Evolutionary conservation across 2,113 vertebrate species (phyloP), one percentile per base, ranked within the genome.

Genomic region (Sprattus sprattus): DNA sequence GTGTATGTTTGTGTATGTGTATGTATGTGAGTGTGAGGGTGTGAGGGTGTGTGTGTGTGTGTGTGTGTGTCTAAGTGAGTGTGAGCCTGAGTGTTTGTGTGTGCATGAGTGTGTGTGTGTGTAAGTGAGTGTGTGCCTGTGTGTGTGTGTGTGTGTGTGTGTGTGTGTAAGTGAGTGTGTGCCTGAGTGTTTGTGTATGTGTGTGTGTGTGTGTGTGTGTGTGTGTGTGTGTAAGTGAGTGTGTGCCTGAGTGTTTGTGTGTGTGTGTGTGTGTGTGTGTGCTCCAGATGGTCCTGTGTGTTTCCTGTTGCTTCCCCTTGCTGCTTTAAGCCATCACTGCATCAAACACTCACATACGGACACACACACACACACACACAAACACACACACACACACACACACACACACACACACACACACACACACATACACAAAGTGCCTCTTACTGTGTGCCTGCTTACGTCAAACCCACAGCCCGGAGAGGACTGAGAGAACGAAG

Each of bases 271-370:
- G 83, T 67, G 64, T 83, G 86, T 46, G 84, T 9, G 60, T 81
- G 85, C 85, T 89, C 86, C 88, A 89, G 88, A 89, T 89, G 86
- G 88, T 87, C 85, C 81, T 87, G 87, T 78, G 86, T 86, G 88
- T 84, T 86, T 49, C 81, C 86, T 86, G 71, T 78, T 78, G 71
- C 71, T 78, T 78, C 39, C 28, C 71, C 71, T 78, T 78, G 71
- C 71, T 78, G 71, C 71, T 78, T 78, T 78, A 78, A 78, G 71
- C 71, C 71, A 78, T 78, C 71, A 39, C 71, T 78, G 71, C 71
- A 78, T 78, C 71, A 78, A 32, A 78, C 71, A 78, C 71, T 39
- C 32, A 8, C 84, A 78, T 44, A 16, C 67, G 32, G 44, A 85
- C 83, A 71, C 83, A 47, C 44, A 71, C 83, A 84, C 83, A 71